phyloP scores from a whole-genome alignment of 2,888 invertebrate genomes.

The Chrysotoxum bicinctum region DNA sequence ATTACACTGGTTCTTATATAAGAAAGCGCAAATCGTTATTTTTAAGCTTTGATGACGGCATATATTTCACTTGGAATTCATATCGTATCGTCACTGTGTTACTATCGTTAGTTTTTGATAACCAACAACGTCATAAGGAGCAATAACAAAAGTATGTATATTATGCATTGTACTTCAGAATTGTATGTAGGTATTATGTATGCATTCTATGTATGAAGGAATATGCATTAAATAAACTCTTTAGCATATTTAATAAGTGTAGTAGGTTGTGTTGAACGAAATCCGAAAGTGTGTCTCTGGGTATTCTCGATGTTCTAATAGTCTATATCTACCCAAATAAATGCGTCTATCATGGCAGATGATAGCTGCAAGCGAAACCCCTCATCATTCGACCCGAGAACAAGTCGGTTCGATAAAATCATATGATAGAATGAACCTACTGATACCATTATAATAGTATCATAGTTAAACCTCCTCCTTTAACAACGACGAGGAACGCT shows the following conservation, averaged over 20 bases:
- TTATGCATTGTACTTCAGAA: not conserved
- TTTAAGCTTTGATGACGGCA: conserved; percentile 24
- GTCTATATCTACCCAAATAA: not conserved
- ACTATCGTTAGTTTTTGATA: conserved; percentile 50
- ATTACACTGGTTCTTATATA: not conserved
- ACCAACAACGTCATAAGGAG: not conserved
- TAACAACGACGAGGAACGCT: conserved; percentile 9
- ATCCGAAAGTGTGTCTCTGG: conserved; percentile 62
- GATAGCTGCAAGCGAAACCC: conserved; percentile 28
- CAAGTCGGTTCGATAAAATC: conserved; percentile 35
- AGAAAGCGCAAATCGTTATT: not conserved
- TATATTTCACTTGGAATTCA: not conserved
- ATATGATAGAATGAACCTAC: not conserved
- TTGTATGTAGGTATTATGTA: not conserved
- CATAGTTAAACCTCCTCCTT: conserved; percentile 23
- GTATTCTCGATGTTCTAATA: conserved; percentile 17
- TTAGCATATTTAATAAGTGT: conserved; percentile 41
- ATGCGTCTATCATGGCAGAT: conserved; percentile 12
- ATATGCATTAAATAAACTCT: conserved; percentile 40
- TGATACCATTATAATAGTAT: conserved; percentile 35
- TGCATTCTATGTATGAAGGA: conserved; percentile 5
- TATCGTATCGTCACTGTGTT: conserved; percentile 4
- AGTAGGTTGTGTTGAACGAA: conserved; percentile 43
- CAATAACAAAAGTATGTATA: not conserved
- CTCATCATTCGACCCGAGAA: conserved; percentile 16